Conservation (phyloP, 2,888 invertebrate species). For the Platycheirus albimanus region DNA sequence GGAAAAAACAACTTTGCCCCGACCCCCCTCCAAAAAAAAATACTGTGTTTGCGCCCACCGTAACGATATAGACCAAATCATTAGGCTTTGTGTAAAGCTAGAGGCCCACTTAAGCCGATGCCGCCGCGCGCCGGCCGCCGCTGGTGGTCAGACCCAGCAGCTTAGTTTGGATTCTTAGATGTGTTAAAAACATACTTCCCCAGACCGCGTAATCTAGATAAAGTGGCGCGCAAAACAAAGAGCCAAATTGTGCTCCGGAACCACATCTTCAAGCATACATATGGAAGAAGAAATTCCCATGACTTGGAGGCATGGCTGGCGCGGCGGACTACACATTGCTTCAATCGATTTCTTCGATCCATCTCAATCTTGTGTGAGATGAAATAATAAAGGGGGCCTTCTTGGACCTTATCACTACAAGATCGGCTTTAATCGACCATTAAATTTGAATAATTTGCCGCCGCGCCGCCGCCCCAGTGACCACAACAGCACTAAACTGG, state of each 20-base stretch:
- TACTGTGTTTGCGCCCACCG: conserved; percentile 14
- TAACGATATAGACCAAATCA: conserved; percentile 35
- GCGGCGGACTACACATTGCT: too few relatives aligned
- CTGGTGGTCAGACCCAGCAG: conserved; percentile 56
- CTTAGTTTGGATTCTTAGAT: conserved; percentile 20
- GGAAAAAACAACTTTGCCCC: conserved; percentile 49
- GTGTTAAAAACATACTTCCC: conserved; percentile 70
- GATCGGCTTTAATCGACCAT: conserved; percentile 70
- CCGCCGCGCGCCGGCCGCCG: too few relatives aligned
- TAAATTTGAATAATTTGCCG: conserved; percentile 74
- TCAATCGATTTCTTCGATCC: conserved; percentile 64
- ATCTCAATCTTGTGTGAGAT: conserved; percentile 45
- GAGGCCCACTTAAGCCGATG: conserved; percentile 33
- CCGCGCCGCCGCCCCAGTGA: conserved; percentile 53
- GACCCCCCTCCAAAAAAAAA: too few relatives aligned
- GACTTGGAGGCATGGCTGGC: too few relatives aligned
- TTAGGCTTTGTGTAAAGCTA: conserved; percentile 31
- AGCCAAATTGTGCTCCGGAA: conserved; percentile 19
- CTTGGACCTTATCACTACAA: conserved; percentile 59
- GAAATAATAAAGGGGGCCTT: conserved; percentile 23
- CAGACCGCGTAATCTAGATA: conserved; percentile 62
- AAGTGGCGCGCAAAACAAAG: conserved; percentile 63
- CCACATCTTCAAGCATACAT: conserved; percentile 22
- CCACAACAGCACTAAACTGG: conserved; percentile 55
- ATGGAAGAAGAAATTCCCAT: conserved; percentile 53